A percentile compares a stretch with the other conserved stretches of the same genome.
Evolutionary conservation across 2,888 invertebrate genomes (phyloP).

Genomic region (Boloria selene): DNA sequence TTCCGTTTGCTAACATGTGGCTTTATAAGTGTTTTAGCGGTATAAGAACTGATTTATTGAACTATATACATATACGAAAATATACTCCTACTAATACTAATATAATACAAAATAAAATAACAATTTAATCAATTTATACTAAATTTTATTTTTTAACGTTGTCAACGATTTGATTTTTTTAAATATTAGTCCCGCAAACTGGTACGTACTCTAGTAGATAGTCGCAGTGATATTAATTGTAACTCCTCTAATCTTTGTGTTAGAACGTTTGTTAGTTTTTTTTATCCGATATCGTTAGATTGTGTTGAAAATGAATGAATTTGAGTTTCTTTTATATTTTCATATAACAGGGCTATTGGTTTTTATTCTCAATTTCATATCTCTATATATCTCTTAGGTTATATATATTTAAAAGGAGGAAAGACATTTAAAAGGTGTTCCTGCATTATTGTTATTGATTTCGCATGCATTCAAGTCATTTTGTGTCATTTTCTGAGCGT

Average conservation of each 20-base stretch:
- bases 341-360: constrained; percentile 39
- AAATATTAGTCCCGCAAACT: constrained; percentile 2
- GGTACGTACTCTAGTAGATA: constrained; percentile 29
- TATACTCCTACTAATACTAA: no score
- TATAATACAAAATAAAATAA: no score
- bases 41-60: constrained; percentile 8
- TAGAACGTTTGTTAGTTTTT: constrained; percentile 12
- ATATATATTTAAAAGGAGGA: constrained; percentile 16
- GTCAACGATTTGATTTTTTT: neutral
- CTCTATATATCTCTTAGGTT: constrained; percentile 32
- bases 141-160: neutral
- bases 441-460: constrained; percentile 50
- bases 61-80: constrained; percentile 4
- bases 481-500: constrained; percentile 64
- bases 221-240: constrained; percentile 71
- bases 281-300: constrained; percentile 4
- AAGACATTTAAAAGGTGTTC: constrained; percentile 53
- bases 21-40: constrained; percentile 11
- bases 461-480: constrained; percentile 67
- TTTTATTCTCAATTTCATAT: constrained; percentile 28
- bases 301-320: constrained; percentile 25
- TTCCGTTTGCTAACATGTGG: constrained; percentile 4
- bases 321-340: constrained; percentile 28
- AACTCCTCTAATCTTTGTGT: constrained; percentile 45
- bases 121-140: no score